Conservation (phyloP, 1,140 invertebrate genomes). For the Pararge aegeria region DNA sequence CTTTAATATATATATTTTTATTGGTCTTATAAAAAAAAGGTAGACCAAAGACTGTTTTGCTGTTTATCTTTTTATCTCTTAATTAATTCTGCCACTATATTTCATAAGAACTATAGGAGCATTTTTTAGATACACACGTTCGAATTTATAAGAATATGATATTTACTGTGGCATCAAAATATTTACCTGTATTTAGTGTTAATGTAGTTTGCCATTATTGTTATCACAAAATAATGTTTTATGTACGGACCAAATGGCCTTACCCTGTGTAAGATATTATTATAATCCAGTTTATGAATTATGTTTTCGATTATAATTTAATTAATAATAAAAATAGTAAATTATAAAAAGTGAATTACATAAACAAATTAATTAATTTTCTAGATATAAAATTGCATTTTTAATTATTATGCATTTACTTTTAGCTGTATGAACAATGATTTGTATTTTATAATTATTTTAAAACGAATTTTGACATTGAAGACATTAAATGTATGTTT, state of each 20-base stretch:
- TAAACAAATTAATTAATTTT: neutral
- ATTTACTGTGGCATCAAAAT: constrained; percentile 5
- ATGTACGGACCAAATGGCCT: constrained; percentile 7
- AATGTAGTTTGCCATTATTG: neutral
- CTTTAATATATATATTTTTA: no score
- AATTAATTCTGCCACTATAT: no score
- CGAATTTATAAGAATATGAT: neutral
- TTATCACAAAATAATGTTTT: constrained; percentile 4
- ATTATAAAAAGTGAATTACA: neutral
- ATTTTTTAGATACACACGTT: no score
- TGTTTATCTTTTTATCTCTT: no score
- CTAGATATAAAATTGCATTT: constrained; percentile 25
- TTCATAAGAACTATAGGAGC: no score
- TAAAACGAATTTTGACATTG: constrained; percentile 22
- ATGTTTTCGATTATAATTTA: neutral
- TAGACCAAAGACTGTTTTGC: no score
- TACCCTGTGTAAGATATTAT: constrained; percentile 9
- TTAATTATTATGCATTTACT: constrained; percentile 35
- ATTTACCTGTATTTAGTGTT: constrained; percentile 9
- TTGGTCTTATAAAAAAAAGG: no score
- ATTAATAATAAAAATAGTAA: constrained; percentile 1
- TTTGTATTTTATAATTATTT: constrained; percentile 13
- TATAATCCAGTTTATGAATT: neutral
- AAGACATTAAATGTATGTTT: constrained; percentile 16
- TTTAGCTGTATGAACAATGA: constrained; percentile 25